Percentiles rank a stretch among this genome's conserved stretches.
Evolutionary conservation across 2,113 vertebrate genomes (phyloP).

Genomic region (Dendrocopos noguchii): DNA sequence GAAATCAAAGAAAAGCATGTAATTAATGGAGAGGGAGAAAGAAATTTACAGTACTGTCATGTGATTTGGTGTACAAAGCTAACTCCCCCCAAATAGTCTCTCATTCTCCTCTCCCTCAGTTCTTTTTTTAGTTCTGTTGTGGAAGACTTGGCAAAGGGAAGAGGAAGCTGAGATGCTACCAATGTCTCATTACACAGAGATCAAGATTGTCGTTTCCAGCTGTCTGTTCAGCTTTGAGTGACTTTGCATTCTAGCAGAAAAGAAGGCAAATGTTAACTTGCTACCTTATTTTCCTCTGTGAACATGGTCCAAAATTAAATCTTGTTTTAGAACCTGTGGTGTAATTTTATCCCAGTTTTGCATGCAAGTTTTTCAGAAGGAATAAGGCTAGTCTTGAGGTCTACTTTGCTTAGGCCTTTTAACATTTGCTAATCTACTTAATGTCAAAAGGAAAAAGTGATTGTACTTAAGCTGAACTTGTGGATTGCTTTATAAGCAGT

Average conservation of each 20-base stretch:
- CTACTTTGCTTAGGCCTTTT: background rate
- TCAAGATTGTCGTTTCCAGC: conserved; percentile 34
- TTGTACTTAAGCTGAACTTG: background rate
- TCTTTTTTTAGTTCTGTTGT: conserved; percentile 40
- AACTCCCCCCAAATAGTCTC: background rate
- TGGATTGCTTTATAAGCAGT: background rate
- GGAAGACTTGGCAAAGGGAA: conserved; percentile 36
- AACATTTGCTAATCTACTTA: background rate
- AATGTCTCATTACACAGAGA: background rate
- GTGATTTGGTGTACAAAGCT: background rate
- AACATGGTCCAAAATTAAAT: background rate
- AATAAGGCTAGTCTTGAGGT: background rate
- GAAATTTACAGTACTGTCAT: background rate
- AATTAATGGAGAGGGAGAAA: background rate
- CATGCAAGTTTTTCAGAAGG: background rate
- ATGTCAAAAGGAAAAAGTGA: background rate
- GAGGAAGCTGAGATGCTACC: conserved; percentile 30
- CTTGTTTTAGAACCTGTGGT: background rate
- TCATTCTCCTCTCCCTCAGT: conserved; percentile 19
- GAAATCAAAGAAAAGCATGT: conserved; percentile 1
- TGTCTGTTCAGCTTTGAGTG: conserved; percentile 24
- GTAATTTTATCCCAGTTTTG: background rate
- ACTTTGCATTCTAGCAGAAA: conserved; percentile 19
- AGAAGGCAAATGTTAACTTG: background rate
- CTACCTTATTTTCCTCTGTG: background rate